Evolutionary conservation across 2,888 invertebrate genomes (phyloP), one percentile per base, ranked within the genome.

Genomic region (Heliconius charithonia): DNA sequence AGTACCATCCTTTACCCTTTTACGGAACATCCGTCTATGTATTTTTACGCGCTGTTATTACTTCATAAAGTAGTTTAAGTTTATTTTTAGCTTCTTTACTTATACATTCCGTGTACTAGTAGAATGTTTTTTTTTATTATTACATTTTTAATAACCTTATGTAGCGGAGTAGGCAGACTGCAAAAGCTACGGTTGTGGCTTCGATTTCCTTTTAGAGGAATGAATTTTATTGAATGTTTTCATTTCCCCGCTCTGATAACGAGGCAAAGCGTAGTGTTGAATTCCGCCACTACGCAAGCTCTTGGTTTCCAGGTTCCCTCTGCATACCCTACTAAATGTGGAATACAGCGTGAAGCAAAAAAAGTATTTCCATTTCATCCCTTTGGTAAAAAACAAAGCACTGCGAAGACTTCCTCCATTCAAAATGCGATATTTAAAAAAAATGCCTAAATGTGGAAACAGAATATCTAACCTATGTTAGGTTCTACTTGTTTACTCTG

Each of bases 1-100:
- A 72, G 59, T n/a, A 25, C 37, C 25, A 72, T 59, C 72, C 72
- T n/a, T 32, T 72, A 72, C 59, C 59, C 72, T 72, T 72, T 72
- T 29, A 37, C 72, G 7, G 16, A 59, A 69, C 69, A 69, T 69
- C 69, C 25, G 69, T 69, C 69, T 45, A n/a, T 69, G 41, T 69
- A 45, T 69, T 69, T 69, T 13, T 25, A 66, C 32, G 41, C 67
- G 25, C n/a, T 41, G 69, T 45, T 69, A 69, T 69, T 69, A 69
- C 27, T 25, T 19, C 45, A 19, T 69, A 27, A 69, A 69, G 16
- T 69, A 69, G 69, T 45, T 37, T 41, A n/a, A 13, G 41, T 63
- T 27, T 29, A 63, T 63, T 63, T 27, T 63, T 27, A 63, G 27
- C 63, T 63, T 62, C 4, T 27, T 62, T 62, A 62, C 62, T 62